Percentiles rank a stretch among this genome's conserved stretches.
Evolutionary conservation across 2,113 vertebrate genomes (phyloP).

Genomic region (human): GRCh38 chr1:8493501-8494000

Average conservation of each 20-base stretch:
- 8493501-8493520: not conserved
- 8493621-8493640: not conserved
- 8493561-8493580: not conserved
- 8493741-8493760: not conserved
- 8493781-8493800: not conserved
- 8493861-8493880: not conserved
- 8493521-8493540: not conserved
- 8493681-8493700: not conserved
- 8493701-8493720: not conserved
- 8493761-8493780: not conserved
- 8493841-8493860: not conserved
- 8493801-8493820: not conserved
- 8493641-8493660: slow-evolving; percentile 24
- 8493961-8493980: not conserved
- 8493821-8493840: not conserved
- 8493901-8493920: not conserved
- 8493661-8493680: not conserved
- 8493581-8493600: not conserved
- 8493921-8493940: slow-evolving; percentile 16
- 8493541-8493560: not conserved
- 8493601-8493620: not conserved
- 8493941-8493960: not conserved
- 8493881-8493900: not conserved
- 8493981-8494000: not conserved
- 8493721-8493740: not conserved